Evolutionary conservation across 2,888 invertebrate genomes (phyloP).

Genomic region (Eupithecia subfuscata): DNA sequence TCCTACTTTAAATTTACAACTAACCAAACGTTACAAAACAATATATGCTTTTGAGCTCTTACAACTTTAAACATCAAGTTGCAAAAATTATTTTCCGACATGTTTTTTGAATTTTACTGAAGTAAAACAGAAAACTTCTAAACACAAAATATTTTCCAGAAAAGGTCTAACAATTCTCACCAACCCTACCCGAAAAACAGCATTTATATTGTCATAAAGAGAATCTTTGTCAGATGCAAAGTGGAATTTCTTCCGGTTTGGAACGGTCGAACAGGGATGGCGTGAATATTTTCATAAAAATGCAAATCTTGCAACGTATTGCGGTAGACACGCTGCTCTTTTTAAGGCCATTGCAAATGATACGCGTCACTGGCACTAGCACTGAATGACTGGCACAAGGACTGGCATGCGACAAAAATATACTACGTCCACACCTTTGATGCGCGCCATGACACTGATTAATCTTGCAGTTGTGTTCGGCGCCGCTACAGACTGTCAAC

Average conservation of each 20-base stretch:
- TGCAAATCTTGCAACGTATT: conserved; percentile 64
- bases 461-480: not conserved
- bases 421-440: not conserved
- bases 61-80: not conserved
- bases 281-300: conserved; percentile 67
- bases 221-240: conserved; percentile 49
- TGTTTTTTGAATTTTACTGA: not conserved
- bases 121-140: not conserved
- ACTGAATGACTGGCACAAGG: not conserved
- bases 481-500: not conserved
- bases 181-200: conserved; percentile 42
- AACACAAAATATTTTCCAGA: not conserved
- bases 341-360: conserved; percentile 16
- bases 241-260: conserved; percentile 51
- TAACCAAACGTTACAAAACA: no score
- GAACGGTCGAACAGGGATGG: conserved; percentile 49
- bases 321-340: conserved; percentile 41
- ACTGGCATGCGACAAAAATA: not conserved
- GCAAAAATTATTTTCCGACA: not conserved
- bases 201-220: conserved; percentile 50
- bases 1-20: no score
- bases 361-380: conserved; percentile 8
- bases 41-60: no score
- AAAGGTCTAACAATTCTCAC: not conserved
- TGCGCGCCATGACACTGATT: not conserved